phyloP scores from a whole-genome alignment of 1,140 invertebrate genomes.

The Marisa cornuarietis region DNA sequence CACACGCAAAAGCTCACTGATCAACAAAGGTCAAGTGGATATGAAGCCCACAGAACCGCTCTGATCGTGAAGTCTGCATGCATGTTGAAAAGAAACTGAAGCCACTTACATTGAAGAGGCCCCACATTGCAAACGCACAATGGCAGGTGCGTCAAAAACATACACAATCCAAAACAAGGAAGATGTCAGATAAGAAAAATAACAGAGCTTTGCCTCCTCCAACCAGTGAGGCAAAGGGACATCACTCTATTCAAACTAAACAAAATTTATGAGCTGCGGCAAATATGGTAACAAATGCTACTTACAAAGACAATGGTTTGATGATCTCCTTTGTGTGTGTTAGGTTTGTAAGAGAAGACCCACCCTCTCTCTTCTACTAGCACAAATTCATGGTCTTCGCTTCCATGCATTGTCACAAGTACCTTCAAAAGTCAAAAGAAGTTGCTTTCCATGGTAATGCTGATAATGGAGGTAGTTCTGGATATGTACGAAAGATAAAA shows the following conservation, averaged over 20 bases:
- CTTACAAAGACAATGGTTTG: conserved; percentile 94
- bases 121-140: too few species aligned
- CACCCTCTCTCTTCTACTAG: conserved; percentile 91
- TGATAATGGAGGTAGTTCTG: neutral
- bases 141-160: too few species aligned
- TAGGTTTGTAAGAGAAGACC: conserved; percentile 77
- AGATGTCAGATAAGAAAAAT: too few species aligned
- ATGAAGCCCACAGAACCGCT: too few species aligned
- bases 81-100: too few species aligned
- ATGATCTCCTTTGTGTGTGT: conserved; percentile 89
- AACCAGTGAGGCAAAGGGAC: neutral
- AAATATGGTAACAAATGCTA: conserved; percentile 50
- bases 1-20: too few species aligned
- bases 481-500: neutral
- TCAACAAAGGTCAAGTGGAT: too few species aligned
- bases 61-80: too few species aligned
- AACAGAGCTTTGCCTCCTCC: too few species aligned
- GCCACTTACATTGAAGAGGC: too few species aligned
- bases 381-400: conserved; percentile 91
- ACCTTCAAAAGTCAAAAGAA: conserved; percentile 64
- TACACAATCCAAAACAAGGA: too few species aligned
- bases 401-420: conserved; percentile 78
- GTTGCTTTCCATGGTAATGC: neutral
- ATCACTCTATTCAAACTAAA: neutral
- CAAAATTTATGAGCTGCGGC: neutral